A percentile compares a stretch with the other conserved stretches of the same genome.
phyloP scores from a whole-genome alignment of 2,113 vertebrate species.

The Antechinus stuartii region DNA sequence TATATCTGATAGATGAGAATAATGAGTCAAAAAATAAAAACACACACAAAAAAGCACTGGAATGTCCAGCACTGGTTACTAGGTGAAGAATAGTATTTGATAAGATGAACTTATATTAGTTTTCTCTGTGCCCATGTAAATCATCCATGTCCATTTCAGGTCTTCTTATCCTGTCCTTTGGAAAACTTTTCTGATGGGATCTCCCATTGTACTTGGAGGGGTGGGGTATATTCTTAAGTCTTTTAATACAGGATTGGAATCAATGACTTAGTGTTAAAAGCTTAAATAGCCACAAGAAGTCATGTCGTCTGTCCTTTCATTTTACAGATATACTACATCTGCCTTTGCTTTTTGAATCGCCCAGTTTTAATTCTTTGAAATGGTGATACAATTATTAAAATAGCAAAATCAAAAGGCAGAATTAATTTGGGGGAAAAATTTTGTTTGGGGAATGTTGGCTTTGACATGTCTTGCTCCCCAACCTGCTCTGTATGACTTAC shows the following conservation, averaged over 20 bases:
- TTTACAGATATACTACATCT: not conserved
- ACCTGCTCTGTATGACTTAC: not conserved
- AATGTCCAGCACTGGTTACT: not conserved
- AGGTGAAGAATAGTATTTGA: not conserved
- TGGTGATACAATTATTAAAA: not conserved
- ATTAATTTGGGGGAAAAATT: not conserved
- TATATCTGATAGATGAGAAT: not conserved
- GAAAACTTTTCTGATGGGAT: not conserved
- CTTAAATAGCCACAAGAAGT: not conserved
- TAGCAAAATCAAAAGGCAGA: not conserved
- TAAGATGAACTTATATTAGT: not conserved
- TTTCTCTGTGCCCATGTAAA: not conserved
- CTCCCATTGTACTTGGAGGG: not conserved
- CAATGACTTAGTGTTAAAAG: not conserved
- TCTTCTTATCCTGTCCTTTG: not conserved
- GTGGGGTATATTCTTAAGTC: not conserved
- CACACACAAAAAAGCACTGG: not conserved
- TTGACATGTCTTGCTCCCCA: not conserved
- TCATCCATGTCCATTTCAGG: not conserved
- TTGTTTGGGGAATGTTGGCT: not conserved
- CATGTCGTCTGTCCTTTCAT: not conserved
- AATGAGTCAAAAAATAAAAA: not conserved
- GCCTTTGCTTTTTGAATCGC: not conserved
- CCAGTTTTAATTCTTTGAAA: not conserved
- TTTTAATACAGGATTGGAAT: not conserved